Conservation (phyloP, 2,797 vertebrate species). For the Coluber constrictor region DNA sequence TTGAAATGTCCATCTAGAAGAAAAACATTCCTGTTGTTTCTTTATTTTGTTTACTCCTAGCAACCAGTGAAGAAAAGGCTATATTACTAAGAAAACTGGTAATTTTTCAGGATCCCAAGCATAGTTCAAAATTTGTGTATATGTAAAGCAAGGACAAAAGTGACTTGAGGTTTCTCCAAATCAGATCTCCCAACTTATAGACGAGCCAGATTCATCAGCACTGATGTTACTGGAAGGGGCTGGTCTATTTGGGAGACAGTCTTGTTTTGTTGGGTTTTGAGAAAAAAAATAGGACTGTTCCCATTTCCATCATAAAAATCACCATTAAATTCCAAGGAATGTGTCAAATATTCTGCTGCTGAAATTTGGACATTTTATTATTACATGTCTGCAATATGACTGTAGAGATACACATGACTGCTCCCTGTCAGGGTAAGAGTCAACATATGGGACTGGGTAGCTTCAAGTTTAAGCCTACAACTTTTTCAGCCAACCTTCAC, state of each 20-base stretch:
- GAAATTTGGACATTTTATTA: neutral
- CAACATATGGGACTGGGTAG: neutral
- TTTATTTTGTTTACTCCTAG: neutral
- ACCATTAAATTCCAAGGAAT: neutral
- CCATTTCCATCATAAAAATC: neutral
- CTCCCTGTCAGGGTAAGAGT: neutral
- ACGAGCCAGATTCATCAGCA: neutral
- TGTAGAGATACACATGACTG: neutral
- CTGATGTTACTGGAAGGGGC: neutral
- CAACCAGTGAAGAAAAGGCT: neutral
- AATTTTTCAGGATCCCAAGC: neutral
- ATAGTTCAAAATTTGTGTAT: neutral
- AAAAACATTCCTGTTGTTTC: neutral
- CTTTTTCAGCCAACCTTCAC: neutral
- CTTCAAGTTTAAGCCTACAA: neutral
- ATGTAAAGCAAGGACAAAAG: neutral
- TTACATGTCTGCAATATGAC: neutral
- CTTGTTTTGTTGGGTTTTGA: neutral
- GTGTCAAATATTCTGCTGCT: neutral
- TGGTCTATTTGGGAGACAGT: neutral
- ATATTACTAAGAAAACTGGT: neutral
- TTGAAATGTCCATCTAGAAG: conserved; percentile 91
- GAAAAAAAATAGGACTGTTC: neutral
- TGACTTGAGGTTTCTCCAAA: neutral
- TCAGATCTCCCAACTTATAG: neutral